These are phyloP conservation scores for Epirrhoe tristata DNA, from an alignment of 2,888 invertebrate genomes.

Conservation along the genomic window DNA sequence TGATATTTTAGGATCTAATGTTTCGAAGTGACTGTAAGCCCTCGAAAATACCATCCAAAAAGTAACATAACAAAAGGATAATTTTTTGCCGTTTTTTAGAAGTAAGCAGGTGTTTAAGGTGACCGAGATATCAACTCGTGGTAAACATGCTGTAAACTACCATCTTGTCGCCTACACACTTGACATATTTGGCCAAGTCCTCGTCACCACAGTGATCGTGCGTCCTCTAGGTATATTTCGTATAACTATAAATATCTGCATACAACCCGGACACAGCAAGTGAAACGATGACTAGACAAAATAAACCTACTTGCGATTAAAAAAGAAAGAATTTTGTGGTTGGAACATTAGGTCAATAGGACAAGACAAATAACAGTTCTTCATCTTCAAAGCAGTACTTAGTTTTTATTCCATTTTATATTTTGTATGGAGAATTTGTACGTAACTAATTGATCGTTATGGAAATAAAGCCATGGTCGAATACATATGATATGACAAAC, in stretches of 20 bases:
- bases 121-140: slow-evolving; percentile 40
- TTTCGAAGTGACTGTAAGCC: too few species aligned
- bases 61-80: not conserved
- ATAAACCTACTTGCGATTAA: slow-evolving; percentile 13
- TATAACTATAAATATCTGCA: slow-evolving; percentile 14
- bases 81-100: not conserved
- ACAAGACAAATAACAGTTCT: not conserved
- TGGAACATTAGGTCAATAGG: slow-evolving; percentile 12
- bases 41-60: not conserved
- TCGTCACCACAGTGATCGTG: slow-evolving; percentile 48
- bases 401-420: too few species aligned
- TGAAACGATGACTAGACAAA: slow-evolving; percentile 35
- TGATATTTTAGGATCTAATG: too few species aligned
- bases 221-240: slow-evolving; percentile 27
- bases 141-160: slow-evolving; percentile 31
- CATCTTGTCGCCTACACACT: slow-evolving; percentile 46
- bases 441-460: too few species aligned
- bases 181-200: slow-evolving; percentile 47
- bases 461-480: too few species aligned
- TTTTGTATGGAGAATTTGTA: too few species aligned
- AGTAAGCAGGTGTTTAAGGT: slow-evolving; percentile 32
- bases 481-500: too few species aligned
- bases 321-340: slow-evolving; percentile 7
- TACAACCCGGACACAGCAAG: slow-evolving; percentile 38
- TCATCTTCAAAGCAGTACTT: not conserved